These are phyloP conservation scores for Pelagia noctiluca DNA, from an alignment of 30 jellyfish, hydroid and myxozoan species.

Conservation along the genomic window DNA sequence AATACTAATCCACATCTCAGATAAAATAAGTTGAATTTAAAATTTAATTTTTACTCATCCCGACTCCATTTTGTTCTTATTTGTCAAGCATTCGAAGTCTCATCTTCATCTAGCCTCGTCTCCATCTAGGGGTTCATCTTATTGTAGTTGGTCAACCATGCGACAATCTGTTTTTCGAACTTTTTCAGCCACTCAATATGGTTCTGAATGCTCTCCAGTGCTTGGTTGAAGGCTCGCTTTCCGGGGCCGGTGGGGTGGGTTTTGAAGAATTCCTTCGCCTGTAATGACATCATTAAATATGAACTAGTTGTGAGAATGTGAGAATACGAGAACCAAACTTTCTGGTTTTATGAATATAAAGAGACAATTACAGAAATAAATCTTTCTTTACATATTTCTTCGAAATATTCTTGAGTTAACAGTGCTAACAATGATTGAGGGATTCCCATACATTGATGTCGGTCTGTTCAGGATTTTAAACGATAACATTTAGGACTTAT, in stretches of 20 bases:
- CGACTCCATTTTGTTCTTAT: too few relatives aligned
- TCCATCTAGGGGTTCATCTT: too few relatives aligned
- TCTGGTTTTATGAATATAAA: too few relatives aligned
- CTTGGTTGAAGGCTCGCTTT: constrained; percentile 83
- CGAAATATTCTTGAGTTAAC: too few relatives aligned
- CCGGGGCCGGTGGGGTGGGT: constrained; percentile 85
- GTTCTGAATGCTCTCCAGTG: constrained; percentile 79
- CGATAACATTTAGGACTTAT: too few relatives aligned
- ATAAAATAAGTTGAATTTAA: too few relatives aligned
- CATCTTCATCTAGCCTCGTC: too few relatives aligned
- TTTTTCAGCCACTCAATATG: constrained; percentile 83
- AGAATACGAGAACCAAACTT: too few relatives aligned
- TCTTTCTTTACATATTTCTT: neutral
- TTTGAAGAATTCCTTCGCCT: constrained; percentile 76
- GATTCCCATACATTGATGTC: neutral
- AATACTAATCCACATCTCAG: too few relatives aligned
- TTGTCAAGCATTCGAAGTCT: too few relatives aligned
- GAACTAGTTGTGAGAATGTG: neutral
- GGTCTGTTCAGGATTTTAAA: neutral
- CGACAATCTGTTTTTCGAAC: constrained; percentile 62
- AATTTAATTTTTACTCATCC: too few relatives aligned
- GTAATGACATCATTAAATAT: neutral
- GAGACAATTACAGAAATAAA: neutral
- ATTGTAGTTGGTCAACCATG: constrained; percentile 60
- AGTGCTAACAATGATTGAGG: too few relatives aligned